Conservation (phyloP, 2,797 vertebrate genomes). For the Cheracebus regulus region DNA sequence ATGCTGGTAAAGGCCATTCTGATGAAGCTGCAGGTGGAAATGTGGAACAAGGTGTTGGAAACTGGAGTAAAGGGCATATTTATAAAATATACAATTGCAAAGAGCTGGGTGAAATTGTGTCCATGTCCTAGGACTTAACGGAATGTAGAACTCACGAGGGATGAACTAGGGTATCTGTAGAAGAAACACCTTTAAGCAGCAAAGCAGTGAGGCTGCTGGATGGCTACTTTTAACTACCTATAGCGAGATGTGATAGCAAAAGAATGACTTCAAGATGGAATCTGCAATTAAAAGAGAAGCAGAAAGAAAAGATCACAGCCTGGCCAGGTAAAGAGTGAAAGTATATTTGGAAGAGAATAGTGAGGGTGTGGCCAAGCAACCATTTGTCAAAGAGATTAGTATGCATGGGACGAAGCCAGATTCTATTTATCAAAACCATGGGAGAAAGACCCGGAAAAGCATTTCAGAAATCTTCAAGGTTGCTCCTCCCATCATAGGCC, state of each 20-base stretch:
- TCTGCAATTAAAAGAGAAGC: neutral
- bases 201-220: neutral
- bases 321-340: neutral
- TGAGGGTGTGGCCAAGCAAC: neutral
- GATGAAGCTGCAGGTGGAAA: neutral
- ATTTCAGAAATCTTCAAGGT: neutral
- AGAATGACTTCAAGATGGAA: neutral
- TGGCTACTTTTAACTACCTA: neutral
- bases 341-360: neutral
- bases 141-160: neutral
- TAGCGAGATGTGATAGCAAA: neutral
- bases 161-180: neutral
- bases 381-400: neutral
- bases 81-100: neutral
- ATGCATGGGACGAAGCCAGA: neutral
- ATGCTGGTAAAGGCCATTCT: neutral
- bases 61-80: neutral
- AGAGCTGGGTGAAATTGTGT: neutral
- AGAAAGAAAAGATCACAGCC: neutral
- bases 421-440: neutral
- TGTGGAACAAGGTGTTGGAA: neutral
- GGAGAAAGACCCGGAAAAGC: neutral
- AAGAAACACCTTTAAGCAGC: neutral
- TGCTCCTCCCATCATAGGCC: neutral
- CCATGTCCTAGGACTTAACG: neutral